Evolutionary conservation across 2,888 invertebrate genomes (phyloP).

Genomic region (Junonia oenone): DNA sequence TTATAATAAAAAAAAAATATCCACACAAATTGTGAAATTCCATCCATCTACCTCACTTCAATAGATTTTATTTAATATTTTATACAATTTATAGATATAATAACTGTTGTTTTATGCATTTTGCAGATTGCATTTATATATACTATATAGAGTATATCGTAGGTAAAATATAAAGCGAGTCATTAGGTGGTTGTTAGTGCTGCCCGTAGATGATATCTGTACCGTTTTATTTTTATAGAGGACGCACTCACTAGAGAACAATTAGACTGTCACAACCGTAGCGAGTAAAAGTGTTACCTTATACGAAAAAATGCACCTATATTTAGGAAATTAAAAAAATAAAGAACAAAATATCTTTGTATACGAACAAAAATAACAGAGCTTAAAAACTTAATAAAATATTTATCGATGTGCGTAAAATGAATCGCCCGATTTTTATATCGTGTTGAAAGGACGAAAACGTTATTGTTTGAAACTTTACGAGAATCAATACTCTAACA

Average conservation of each 20-base stretch:
- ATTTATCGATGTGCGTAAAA: slow-evolving; percentile 55
- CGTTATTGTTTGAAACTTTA: slow-evolving; percentile 18
- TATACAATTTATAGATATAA: slow-evolving; percentile 80
- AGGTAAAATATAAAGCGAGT: slow-evolving; percentile 74
- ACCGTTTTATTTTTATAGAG: slow-evolving; percentile 50
- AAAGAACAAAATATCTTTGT: slow-evolving; percentile 61
- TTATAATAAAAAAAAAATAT: slow-evolving; percentile 60
- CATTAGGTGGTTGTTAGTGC: slow-evolving; percentile 68
- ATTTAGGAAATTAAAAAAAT: slow-evolving; percentile 33
- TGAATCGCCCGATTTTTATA: slow-evolving; percentile 37
- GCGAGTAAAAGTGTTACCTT: slow-evolving; percentile 49
- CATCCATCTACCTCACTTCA: slow-evolving; percentile 87
- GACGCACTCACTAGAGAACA: slow-evolving; percentile 64
- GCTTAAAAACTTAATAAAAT: slow-evolving; percentile 64
- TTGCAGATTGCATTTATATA: slow-evolving; percentile 79
- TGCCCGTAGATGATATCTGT: slow-evolving; percentile 58
- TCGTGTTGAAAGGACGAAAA: slow-evolving; percentile 22
- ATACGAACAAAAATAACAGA: slow-evolving; percentile 77
- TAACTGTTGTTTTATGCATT: slow-evolving; percentile 80
- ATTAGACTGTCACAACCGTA: slow-evolving; percentile 57
- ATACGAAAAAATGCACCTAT: slow-evolving; percentile 51
- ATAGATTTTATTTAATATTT: slow-evolving; percentile 81
- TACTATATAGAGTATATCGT: slow-evolving; percentile 77
- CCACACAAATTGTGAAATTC: slow-evolving; percentile 82
- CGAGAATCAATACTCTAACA: slow-evolving; percentile 29